Conservation (phyloP, 2,113 vertebrate genomes). For the Smithornis capensis region DNA sequence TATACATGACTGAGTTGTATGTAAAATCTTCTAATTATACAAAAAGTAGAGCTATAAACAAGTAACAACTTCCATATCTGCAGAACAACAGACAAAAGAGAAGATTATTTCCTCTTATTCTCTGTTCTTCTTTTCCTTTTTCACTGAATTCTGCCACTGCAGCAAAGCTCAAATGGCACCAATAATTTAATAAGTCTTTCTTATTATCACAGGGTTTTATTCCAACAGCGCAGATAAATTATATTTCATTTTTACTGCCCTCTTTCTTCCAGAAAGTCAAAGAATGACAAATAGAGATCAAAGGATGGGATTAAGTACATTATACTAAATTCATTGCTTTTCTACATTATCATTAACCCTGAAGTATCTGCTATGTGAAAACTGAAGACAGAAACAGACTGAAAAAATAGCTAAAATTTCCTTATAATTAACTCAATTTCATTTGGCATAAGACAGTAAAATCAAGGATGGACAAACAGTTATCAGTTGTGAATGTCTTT, state of each 20-base stretch:
- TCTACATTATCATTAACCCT: not conserved
- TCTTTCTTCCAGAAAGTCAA: not conserved
- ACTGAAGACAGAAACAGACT: not conserved
- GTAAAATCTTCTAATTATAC: not conserved
- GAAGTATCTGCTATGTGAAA: not conserved
- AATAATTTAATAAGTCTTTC: conserved; percentile 15
- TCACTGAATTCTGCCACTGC: not conserved
- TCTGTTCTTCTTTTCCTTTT: not conserved
- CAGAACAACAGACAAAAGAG: not conserved
- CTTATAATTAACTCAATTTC: not conserved
- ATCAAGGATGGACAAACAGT: not conserved
- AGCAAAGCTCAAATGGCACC: not conserved
- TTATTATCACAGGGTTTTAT: conserved; percentile 15
- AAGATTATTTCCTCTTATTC: not conserved
- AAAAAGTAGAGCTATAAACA: not conserved
- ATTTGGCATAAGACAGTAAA: not conserved
- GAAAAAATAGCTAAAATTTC: not conserved
- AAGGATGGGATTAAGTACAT: not conserved
- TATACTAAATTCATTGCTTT: not conserved
- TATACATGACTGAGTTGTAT: not conserved
- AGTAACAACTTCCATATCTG: not conserved
- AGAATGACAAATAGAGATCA: conserved; percentile 8
- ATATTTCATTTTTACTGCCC: not conserved
- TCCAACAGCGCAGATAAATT: conserved; percentile 18
- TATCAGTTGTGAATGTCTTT: not conserved